Percentiles rank a stretch among this genome's conserved stretches.
These are phyloP conservation scores for Myopa tessellatipennis DNA, from an alignment of 2,888 invertebrate species.

Conservation along the genomic window DNA sequence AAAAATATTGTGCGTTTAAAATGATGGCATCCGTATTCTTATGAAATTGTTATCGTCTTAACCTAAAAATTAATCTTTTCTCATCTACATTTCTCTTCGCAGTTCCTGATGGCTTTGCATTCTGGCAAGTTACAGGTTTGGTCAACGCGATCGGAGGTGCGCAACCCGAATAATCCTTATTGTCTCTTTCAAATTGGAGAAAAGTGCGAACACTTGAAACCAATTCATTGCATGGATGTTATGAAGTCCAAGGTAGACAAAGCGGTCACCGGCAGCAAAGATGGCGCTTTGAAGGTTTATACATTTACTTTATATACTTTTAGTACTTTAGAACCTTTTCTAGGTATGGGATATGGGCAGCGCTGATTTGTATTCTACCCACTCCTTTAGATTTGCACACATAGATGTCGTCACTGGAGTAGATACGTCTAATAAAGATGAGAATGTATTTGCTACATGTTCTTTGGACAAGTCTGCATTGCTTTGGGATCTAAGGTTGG, in stretches of 20 bases:
- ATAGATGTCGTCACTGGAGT: constrained; percentile 56
- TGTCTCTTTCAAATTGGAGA: constrained; percentile 62
- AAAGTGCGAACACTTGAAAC: constrained; percentile 58
- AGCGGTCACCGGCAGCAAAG: constrained; percentile 59
- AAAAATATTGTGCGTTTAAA: constrained; percentile 57
- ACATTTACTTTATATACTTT: neutral
- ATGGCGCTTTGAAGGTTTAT: constrained; percentile 61
- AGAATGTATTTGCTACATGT: constrained; percentile 54
- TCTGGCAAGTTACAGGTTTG: constrained; percentile 62
- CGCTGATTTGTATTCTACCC: constrained; percentile 56
- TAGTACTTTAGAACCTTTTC: neutral
- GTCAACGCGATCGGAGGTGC: constrained; percentile 63
- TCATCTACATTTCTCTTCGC: constrained; percentile 13
- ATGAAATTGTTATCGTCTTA: neutral
- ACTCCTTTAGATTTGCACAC: constrained; percentile 54
- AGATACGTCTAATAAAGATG: constrained; percentile 48
- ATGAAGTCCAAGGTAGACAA: constrained; percentile 54
- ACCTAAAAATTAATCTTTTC: neutral
- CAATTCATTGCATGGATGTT: constrained; percentile 59
- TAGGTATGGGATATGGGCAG: constrained; percentile 65
- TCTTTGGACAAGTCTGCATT: constrained; percentile 58
- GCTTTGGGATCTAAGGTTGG: constrained; percentile 57
- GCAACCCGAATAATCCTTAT: constrained; percentile 56
- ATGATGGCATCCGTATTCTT: constrained; percentile 13
- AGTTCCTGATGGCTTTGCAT: constrained; percentile 59